phyloP scores from a whole-genome alignment of 1,140 invertebrate genomes.

The Chironomus tepperi region DNA sequence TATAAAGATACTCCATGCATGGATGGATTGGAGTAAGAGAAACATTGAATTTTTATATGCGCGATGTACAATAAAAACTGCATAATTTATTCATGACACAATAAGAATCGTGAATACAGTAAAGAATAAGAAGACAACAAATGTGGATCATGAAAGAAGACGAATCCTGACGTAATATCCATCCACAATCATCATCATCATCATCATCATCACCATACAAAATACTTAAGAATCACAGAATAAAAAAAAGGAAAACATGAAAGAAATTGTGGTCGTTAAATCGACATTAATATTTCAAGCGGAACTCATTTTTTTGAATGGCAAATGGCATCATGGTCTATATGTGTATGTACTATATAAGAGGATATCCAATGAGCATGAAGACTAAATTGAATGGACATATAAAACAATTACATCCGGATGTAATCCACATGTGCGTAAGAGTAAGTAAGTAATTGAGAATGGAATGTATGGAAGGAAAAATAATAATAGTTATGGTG shows the following conservation, averaged over 20 bases:
- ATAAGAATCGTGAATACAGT: not conserved
- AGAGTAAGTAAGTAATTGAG: not conserved
- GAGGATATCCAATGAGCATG: not conserved
- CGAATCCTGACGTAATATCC: not conserved
- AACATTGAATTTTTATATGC: not conserved
- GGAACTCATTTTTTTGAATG: not conserved
- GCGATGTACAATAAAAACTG: constrained; percentile 12
- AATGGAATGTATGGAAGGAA: not conserved
- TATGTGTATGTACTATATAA: too few relatives aligned
- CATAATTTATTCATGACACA: constrained; percentile 9
- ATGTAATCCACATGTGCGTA: not conserved
- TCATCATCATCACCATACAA: not conserved
- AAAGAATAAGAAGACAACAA: not conserved
- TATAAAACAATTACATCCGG: not conserved
- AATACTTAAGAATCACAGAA: not conserved
- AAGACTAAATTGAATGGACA: not conserved
- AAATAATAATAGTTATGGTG: not conserved
- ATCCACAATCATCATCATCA: not conserved
- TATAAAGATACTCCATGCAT: not conserved
- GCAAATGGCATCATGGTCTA: not conserved
- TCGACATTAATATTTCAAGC: constrained; percentile 13
- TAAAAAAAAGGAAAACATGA: not conserved
- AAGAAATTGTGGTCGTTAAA: constrained; percentile 13
- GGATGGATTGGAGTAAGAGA: not conserved
- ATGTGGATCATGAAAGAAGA: not conserved